These are phyloP conservation scores for Eriosoma lanigerum DNA, from an alignment of 1,140 invertebrate genomes.

Conservation along the genomic window DNA sequence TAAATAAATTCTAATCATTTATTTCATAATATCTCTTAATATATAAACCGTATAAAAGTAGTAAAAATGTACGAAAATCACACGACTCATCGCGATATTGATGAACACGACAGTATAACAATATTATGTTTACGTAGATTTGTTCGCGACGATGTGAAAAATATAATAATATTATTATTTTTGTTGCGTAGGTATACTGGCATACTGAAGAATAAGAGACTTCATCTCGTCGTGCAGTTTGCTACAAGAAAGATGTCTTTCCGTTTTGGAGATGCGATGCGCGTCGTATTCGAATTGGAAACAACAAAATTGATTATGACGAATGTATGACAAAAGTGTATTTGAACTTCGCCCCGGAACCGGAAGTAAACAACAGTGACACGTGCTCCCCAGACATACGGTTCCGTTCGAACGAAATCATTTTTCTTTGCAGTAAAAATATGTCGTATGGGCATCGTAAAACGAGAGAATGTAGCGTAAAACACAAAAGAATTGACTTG, in stretches of 20 bases:
- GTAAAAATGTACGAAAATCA: too few species aligned
- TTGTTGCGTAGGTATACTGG: too few species aligned
- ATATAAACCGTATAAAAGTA: too few species aligned
- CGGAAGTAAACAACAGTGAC: constrained; percentile 34
- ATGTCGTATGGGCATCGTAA: not conserved
- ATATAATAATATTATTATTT: too few species aligned
- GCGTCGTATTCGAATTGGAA: constrained; percentile 17
- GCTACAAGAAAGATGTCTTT: not conserved
- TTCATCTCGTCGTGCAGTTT: not conserved
- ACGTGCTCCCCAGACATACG: not conserved
- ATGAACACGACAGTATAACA: too few species aligned
- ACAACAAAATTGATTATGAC: not conserved
- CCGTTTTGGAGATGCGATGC: not conserved
- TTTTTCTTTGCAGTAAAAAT: not conserved
- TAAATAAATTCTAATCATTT: too few species aligned
- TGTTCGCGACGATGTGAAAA: too few species aligned
- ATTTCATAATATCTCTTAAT: too few species aligned
- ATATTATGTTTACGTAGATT: too few species aligned
- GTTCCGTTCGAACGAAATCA: constrained; percentile 16
- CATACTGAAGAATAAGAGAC: too few species aligned
- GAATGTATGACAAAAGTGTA: not conserved
- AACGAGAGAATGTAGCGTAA: not conserved
- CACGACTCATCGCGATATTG: too few species aligned
- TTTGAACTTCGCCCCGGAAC: not conserved
- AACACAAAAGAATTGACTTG: not conserved